These are phyloP conservation scores for Rhizoglyphus robini DNA, from an alignment of 1,140 invertebrate species.

Conservation along the genomic window DNA sequence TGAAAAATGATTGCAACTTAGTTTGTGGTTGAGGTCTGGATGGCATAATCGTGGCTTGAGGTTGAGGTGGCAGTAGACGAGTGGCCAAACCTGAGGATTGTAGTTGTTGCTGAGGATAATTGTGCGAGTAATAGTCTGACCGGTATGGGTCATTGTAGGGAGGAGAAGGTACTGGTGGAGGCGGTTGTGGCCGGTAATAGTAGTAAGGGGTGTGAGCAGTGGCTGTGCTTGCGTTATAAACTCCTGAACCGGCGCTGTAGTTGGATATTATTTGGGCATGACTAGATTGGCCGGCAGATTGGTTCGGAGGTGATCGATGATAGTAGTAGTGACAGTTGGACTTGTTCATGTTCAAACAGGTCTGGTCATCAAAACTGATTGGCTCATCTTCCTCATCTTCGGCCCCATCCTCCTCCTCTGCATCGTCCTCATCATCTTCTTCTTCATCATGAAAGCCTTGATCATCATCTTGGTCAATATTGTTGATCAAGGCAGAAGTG, in stretches of 20 bases:
- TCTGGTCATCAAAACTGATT: not conserved
- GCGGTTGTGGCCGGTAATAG: not conserved
- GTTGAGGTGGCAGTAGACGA: not conserved
- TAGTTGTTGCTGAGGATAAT: not conserved
- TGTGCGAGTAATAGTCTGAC: not conserved
- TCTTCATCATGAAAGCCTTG: conserved; percentile 1
- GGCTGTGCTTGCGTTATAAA: not conserved
- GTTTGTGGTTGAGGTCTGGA: not conserved
- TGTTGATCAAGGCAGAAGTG: not conserved
- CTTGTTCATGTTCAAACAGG: not conserved
- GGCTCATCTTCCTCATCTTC: not conserved
- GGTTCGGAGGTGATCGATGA: not conserved
- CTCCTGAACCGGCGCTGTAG: not conserved
- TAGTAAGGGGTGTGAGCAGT: not conserved
- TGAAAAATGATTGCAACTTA: not conserved
- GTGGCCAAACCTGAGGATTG: not conserved
- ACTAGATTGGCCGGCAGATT: not conserved
- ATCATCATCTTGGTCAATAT: conserved; percentile 9
- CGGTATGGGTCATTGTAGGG: not conserved
- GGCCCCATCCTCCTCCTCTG: not conserved
- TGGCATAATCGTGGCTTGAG: not conserved
- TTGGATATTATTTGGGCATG: not conserved
- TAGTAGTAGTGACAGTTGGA: conserved; percentile 3
- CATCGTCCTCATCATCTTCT: not conserved
- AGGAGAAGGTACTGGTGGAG: conserved; percentile 3